Base-by-base conservation (phyloP, 2,888 invertebrate genomes). In the Ectropis crepuscularia region DNA sequence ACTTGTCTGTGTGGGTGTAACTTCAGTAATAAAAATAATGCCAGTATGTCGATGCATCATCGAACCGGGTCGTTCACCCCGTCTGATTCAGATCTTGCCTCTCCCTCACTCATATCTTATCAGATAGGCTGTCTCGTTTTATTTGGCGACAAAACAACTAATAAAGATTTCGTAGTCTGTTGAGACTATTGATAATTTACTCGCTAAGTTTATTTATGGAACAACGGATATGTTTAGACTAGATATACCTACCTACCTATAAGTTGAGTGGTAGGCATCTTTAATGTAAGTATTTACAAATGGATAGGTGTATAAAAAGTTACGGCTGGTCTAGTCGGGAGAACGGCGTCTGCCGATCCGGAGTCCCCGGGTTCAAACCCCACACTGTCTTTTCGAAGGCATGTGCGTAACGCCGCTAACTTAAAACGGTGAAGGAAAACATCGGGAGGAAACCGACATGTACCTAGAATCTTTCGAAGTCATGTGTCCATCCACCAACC, bases 1-100 rank as follows among this genome's bases (percentile, higher is more conserved):
- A 9, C 12, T 6, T 38, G 38, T 12, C 0, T 54, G 54, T 54
- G 54, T 57, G 46, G n/a, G 61, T 55, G 41, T 46, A 8, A 48
- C 54, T 46, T 51, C 37, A 47, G 16, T 41, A 63, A 65, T 48
- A 57, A 64, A 59, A 64, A 58, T 38, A 59, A 58, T 46, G 53
- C 46, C 10, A 63, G 65, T 67, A 53, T 63, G 66, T 69, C 69
- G 68, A 73, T 69, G 70, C 53, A 58, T 71, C 73, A 68, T 72
- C 70, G 60, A 72, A 69, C 65, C 8, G 57, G 68, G 65, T 67
- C 73, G 67, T 47, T 63, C 69, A 71, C 58, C 73, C 57, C 39
- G 57, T 59, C 65, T 68, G 71, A 65, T 60, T 67, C 57, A 63
- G 53, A 41, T 50, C 47, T 42, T 42, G 63, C 50, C 43, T 72